phyloP scores from a whole-genome alignment of 2,797 vertebrate genomes.

The Agapornis canus region DNA sequence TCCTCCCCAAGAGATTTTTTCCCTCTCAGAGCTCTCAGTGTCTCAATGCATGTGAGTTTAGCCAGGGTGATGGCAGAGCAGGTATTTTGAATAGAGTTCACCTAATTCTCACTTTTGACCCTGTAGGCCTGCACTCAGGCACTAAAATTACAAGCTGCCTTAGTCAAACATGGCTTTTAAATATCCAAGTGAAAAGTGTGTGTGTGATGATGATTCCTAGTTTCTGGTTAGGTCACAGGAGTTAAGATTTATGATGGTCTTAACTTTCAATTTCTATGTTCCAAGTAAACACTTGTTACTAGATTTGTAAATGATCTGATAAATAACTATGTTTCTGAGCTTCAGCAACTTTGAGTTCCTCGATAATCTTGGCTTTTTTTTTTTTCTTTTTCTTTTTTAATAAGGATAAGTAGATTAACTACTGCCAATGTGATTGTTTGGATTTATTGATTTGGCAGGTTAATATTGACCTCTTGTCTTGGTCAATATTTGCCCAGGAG shows the following conservation, averaged over 20 bases:
- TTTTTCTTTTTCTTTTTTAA: neutral
- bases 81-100: neutral
- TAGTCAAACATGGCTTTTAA: neutral
- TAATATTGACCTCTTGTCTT: slow-evolving; percentile 31
- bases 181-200: neutral
- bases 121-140: neutral
- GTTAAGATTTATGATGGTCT: neutral
- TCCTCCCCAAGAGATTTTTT: neutral
- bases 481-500: slow-evolving; percentile 20
- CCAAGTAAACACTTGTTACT: neutral
- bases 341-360: neutral
- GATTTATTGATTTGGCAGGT: slow-evolving; percentile 33
- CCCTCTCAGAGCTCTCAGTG: neutral
- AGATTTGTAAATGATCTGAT: neutral
- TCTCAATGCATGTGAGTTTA: slow-evolving; percentile 28
- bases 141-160: neutral
- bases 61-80: neutral
- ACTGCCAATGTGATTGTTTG: neutral
- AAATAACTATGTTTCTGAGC: neutral
- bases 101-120: neutral
- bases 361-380: neutral
- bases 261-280: slow-evolving; percentile 19
- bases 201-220: neutral
- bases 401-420: neutral
- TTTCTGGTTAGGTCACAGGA: neutral